phyloP scores from a whole-genome alignment of 2,888 invertebrate genomes.

The Volucella zonaria region DNA sequence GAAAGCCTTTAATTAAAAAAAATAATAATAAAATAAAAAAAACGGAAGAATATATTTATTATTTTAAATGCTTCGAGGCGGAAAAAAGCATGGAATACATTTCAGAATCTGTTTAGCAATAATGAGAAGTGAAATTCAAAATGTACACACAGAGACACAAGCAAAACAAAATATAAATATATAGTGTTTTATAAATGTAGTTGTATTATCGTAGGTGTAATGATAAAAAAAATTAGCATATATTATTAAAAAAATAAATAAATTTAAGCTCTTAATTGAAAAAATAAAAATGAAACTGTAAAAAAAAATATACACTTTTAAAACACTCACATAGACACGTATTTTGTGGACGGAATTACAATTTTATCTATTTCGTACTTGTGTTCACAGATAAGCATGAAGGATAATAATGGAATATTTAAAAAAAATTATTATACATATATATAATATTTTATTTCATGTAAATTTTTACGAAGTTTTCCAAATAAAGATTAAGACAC shows the following conservation, averaged over 20 bases:
- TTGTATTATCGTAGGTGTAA: slow-evolving; percentile 74
- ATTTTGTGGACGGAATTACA: slow-evolving; percentile 66
- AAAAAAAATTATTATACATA: slow-evolving; percentile 63
- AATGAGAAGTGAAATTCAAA: slow-evolving; percentile 46
- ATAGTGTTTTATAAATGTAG: slow-evolving; percentile 74
- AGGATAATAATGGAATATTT: slow-evolving; percentile 56
- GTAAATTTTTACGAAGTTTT: slow-evolving; percentile 77
- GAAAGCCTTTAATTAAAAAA: slow-evolving; percentile 38
- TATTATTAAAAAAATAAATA: slow-evolving; percentile 55
- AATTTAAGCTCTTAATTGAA: slow-evolving; percentile 71
- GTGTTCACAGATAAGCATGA: slow-evolving; percentile 68
- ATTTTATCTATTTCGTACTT: slow-evolving; percentile 69
- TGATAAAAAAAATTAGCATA: slow-evolving; percentile 69
- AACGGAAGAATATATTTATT: slow-evolving; percentile 26
- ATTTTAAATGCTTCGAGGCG: slow-evolving; percentile 52
- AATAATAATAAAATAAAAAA: slow-evolving; percentile 27
- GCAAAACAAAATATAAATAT: slow-evolving; percentile 67
- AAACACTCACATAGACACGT: slow-evolving; percentile 65
- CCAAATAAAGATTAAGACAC: slow-evolving; percentile 80
- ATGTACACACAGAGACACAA: slow-evolving; percentile 46
- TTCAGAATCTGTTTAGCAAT: slow-evolving; percentile 69
- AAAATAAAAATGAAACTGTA: slow-evolving; percentile 61
- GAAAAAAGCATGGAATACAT: slow-evolving; percentile 42
- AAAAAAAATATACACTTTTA: slow-evolving; percentile 78
- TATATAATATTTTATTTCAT: slow-evolving; percentile 73